Evolutionary conservation across 2,888 invertebrate species (phyloP), one percentile per base, ranked within the genome.

Genomic region (Lithophane socia): DNA sequence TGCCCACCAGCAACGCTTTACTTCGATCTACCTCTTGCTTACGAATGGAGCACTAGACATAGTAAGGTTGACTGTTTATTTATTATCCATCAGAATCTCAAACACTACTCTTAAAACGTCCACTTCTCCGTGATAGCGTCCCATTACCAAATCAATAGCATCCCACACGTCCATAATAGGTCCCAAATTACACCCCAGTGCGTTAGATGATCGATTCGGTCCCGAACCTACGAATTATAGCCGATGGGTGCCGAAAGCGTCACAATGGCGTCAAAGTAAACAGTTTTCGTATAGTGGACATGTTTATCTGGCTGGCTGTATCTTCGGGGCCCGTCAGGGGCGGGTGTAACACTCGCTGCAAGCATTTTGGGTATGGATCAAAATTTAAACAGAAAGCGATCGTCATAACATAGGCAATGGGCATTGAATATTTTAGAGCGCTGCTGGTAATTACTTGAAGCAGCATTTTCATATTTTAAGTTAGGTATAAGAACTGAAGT

Each of bases 241-340:
- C 47, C 63, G 65, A 67, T 70, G 79, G 82, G 61, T 72, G 63
- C 75, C 56, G 68, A 85, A 80, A 86, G 85, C 85, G 82, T 84
- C 86, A 83, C 75, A 83, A 79, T 79, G 86, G 87, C 90, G 90
- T 90, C 88, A 91, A 88, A 87, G 86, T 82, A 92, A 90, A 91
- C 89, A 91, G 87, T 85, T 86, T 79, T 82, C 84, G 71, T 76
- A 77, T 80, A 86, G 85, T 86, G 83, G 83, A 88, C 74, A 82
- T 86, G 88, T 89, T 91, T 93, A 93, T 92, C 92, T 86, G 84
- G 89, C 87, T 83, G 87, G 84, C 63, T 78, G 66, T 90, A 92
- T 94, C 92, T 93, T 79, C 83, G 82, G 89, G 89, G 90, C 91
- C 90, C 90, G 88, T 92, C 92, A 89, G 88, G 88, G 92, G 91